Evolutionary conservation across 2,797 vertebrate genomes (phyloP).

Genomic region (Salmo trutta): DNA sequence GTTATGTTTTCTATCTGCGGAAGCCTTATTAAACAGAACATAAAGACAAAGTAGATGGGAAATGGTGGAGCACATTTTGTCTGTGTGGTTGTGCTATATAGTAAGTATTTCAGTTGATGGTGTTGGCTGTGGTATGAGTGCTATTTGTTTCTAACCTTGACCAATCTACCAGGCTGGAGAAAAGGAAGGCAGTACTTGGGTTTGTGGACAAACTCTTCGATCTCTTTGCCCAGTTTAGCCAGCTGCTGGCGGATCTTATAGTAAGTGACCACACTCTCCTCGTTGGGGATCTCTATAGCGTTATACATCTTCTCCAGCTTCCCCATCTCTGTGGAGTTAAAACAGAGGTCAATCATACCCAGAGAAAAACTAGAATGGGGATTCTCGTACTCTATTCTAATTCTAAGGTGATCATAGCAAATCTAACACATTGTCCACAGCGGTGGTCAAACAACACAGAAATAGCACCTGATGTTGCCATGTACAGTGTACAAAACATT

Average conservation of each 20-base stretch:
- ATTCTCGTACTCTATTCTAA: neutral
- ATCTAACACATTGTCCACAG: too few relatives aligned
- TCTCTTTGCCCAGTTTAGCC: slow-evolving; percentile 91
- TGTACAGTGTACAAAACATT: too few relatives aligned
- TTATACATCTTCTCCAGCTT: slow-evolving; percentile 91
- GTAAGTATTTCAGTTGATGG: neutral
- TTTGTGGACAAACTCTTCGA: slow-evolving; percentile 93
- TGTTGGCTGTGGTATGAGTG: neutral
- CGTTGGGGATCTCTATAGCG: slow-evolving; percentile 90
- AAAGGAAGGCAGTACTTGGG: slow-evolving; percentile 96
- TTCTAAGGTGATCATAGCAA: too few relatives aligned
- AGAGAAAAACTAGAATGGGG: neutral
- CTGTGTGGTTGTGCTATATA: neutral
- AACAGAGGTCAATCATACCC: neutral
- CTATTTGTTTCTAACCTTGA: slow-evolving; percentile 78
- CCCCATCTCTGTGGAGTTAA: slow-evolving; percentile 82
- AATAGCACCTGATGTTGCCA: too few relatives aligned
- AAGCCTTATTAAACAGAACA: neutral
- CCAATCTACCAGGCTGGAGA: slow-evolving; percentile 91
- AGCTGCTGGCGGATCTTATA: slow-evolving; percentile 96
- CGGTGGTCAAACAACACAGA: too few relatives aligned
- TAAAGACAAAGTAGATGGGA: neutral
- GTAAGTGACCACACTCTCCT: slow-evolving; percentile 91
- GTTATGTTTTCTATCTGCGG: neutral
- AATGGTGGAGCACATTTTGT: neutral